Base-by-base conservation (phyloP, 2,113 vertebrate genomes). In the Tychaedon coryphoeus region DNA sequence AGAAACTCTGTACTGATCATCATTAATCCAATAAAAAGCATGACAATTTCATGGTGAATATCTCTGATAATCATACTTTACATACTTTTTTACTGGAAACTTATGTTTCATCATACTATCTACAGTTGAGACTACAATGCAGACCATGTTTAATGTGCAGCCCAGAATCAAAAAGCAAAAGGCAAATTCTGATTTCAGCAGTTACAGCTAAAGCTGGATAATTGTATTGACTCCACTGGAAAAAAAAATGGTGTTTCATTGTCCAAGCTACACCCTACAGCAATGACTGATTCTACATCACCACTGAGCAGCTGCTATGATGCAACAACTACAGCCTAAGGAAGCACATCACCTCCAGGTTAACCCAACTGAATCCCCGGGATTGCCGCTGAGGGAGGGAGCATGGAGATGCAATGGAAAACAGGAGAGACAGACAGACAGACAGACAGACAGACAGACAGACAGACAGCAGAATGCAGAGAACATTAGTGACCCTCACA, bases 301-400 rank as follows among this genome's bases (percentile, higher is more conserved):
- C 48, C 61, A 93, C 58, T 5, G 31, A 94, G 74, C 83, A 92
- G 77, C 17, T 66, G 58, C 90, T 71, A 50, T 9, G 60, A 34
- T 9, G 23, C 24, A 73, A 72, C 70, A 75, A 29, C 33, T 62
- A 57, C 5, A 34, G n/a, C 60, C 67, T 82, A 82, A 61, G 54
- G 13, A 77, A 96, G 80, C 69, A 61, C 90, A 72, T 97, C 96
- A 97, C 94, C 94, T 97, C 80, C 79, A 92, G 40, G 56, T 97
- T 95, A 97, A 97, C 94, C 95, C 78, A 93, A 54, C 86, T 24
- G 89, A 97, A 96, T 79, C 95, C 94, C 78, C 92, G 81, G 79
- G 93, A 86, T 10, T 92, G 91, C 14, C 89, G 90, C 75, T 93
- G 95, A 40, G 60, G 20, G 81, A 93, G 54, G 48, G 84, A 82